A percentile compares a stretch with the other conserved stretches of the same genome.
Conservation (phyloP, 2,888 invertebrate species). For the Linnaemya tessellans region DNA sequence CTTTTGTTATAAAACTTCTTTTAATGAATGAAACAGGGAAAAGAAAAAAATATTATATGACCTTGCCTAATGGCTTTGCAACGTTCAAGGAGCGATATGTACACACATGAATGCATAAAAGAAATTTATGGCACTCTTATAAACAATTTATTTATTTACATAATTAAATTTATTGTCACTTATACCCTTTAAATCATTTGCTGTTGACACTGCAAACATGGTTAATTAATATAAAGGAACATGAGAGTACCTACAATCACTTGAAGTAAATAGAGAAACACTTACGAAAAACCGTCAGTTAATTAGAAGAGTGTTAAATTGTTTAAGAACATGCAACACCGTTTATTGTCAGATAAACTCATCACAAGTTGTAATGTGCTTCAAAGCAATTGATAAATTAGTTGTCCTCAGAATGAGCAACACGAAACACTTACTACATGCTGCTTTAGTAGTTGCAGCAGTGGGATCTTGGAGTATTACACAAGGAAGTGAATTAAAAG, state of each 20-base stretch:
- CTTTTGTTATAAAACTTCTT: too few species aligned
- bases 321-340: slow-evolving; percentile 61
- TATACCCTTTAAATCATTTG: slow-evolving; percentile 44
- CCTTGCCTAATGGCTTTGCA: too few species aligned
- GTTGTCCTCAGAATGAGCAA: slow-evolving; percentile 38
- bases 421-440: slow-evolving; percentile 43
- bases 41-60: too few species aligned
- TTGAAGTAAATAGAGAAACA: background rate
- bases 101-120: too few species aligned
- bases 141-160: too few species aligned
- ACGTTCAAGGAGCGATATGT: too few species aligned
- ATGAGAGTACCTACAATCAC: background rate
- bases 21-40: too few species aligned
- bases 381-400: slow-evolving; percentile 33
- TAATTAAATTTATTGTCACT: background rate
- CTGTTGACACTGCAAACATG: slow-evolving; percentile 56
- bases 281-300: background rate
- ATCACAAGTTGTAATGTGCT: background rate
- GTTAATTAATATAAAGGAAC: slow-evolving; percentile 48
- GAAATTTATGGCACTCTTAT: too few species aligned
- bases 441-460: background rate
- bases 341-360: slow-evolving; percentile 27
- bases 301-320: slow-evolving; percentile 56
- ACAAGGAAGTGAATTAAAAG: background rate
- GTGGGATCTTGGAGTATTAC: background rate